Conservation (phyloP, 92 coral and sea anemone genomes). For the Actinostola sp. region DNA sequence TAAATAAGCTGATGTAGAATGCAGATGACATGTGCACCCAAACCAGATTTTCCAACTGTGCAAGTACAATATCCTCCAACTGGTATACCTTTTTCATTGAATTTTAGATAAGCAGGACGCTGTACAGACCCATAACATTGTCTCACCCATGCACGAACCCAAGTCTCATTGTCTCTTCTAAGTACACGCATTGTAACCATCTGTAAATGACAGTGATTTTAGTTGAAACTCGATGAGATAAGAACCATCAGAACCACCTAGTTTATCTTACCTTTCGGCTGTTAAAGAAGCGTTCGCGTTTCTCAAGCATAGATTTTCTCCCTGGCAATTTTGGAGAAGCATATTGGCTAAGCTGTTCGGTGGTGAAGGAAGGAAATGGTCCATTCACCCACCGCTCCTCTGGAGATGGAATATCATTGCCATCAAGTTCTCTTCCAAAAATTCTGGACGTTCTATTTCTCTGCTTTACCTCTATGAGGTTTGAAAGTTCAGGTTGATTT, state of each 20-base stretch:
- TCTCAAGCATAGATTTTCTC: constrained; percentile 31
- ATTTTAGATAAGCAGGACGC: constrained; percentile 27
- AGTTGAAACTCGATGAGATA: not conserved
- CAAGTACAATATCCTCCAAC: constrained; percentile 30
- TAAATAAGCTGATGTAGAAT: constrained; percentile 27
- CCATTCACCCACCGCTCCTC: constrained; percentile 14
- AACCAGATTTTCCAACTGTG: constrained; percentile 29
- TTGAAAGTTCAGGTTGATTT: constrained; percentile 21
- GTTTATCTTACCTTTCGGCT: constrained; percentile 18
- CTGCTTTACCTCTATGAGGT: constrained; percentile 4
- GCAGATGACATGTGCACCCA: constrained; percentile 25
- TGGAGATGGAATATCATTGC: constrained; percentile 12
- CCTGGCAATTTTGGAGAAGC: constrained; percentile 28
- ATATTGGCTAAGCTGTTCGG: constrained; percentile 8
- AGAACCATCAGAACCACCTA: not conserved
- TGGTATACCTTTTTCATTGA: constrained; percentile 18
- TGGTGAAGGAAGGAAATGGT: constrained; percentile 17
- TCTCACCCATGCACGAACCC: constrained; percentile 34
- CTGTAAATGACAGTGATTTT: not conserved
- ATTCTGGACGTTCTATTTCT: not conserved
- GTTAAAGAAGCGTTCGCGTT: constrained; percentile 29
- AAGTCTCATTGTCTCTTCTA: constrained; percentile 10
- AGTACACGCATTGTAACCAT: constrained; percentile 33
- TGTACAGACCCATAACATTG: constrained; percentile 24
- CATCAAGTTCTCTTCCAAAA: constrained; percentile 8